Percentiles rank a stretch among this genome's conserved stretches.
These are phyloP conservation scores for Drosophila anceps DNA, from an alignment of 2,888 invertebrate genomes.

Conservation along the genomic window DNA sequence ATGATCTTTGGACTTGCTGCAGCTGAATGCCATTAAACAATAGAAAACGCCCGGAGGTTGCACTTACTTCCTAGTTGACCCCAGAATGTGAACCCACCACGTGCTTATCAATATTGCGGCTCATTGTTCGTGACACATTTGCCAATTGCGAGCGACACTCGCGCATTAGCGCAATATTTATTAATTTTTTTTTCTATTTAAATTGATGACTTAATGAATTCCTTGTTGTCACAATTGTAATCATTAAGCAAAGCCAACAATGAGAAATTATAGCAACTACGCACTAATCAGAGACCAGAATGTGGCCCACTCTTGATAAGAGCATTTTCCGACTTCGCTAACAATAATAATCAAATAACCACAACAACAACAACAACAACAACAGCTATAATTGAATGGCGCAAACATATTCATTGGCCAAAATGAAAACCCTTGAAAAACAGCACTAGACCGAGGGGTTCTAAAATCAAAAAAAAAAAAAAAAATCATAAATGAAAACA, in stretches of 20 bases:
- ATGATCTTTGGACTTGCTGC: conserved; percentile 48
- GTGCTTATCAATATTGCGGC: conserved; percentile 70
- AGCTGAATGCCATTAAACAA: conserved; percentile 61
- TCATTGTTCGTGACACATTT: conserved; percentile 70
- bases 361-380: conserved; percentile 14
- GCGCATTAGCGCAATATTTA: conserved; percentile 59
- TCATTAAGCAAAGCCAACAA: conserved; percentile 67
- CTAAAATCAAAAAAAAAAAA: conserved; percentile 13
- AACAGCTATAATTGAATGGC: conserved; percentile 49
- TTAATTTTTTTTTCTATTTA: conserved; percentile 69
- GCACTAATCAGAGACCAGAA: conserved; percentile 8
- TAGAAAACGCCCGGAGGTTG: conserved; percentile 42
- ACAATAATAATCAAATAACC: conserved; percentile 18
- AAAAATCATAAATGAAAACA: background rate
- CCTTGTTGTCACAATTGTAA: conserved; percentile 70
- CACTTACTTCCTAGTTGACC: conserved; percentile 72
- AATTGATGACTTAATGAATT: conserved; percentile 78
- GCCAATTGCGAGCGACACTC: conserved; percentile 37
- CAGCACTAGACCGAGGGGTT: conserved; percentile 9
- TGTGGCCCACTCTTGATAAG: conserved; percentile 59
- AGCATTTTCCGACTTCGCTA: conserved; percentile 50
- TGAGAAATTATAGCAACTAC: conserved; percentile 32
- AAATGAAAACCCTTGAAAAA: conserved; percentile 39
- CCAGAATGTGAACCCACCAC: conserved; percentile 67
- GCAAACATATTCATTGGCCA: conserved; percentile 58